phyloP scores from a whole-genome alignment of 2,888 invertebrate species.

The Stenurella melanura region DNA sequence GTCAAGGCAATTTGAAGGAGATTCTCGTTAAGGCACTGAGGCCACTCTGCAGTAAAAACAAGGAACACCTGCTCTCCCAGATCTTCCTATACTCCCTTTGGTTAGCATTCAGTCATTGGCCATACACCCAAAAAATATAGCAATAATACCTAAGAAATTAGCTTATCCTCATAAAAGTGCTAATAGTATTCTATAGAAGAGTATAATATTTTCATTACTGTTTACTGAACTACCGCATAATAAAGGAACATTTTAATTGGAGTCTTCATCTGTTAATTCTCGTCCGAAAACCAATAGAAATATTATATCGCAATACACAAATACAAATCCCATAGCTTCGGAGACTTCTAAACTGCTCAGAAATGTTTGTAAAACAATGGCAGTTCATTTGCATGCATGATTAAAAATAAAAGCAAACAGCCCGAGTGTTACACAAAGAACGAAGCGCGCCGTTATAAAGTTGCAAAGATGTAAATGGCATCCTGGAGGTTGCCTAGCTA shows the following conservation, averaged over 20 bases:
- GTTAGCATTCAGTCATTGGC: too few species aligned
- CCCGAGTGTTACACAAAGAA: conserved; percentile 44
- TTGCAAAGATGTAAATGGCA: conserved; percentile 52
- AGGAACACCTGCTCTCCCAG: too few species aligned
- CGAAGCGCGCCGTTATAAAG: conserved; percentile 44
- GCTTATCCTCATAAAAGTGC: too few species aligned
- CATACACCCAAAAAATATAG: too few species aligned
- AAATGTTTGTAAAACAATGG: neutral
- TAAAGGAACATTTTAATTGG: neutral
- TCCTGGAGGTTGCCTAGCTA: conserved; percentile 29
- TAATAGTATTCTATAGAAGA: too few species aligned
- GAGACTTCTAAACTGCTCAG: conserved; percentile 19
- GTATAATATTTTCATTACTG: too few species aligned
- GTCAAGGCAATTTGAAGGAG: too few species aligned
- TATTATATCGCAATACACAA: conserved; percentile 1
- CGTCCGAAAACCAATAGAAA: conserved; percentile 17
- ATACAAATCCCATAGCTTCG: conserved; percentile 1
- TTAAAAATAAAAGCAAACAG: conserved; percentile 43
- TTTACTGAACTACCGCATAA: neutral
- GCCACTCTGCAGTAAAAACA: too few species aligned
- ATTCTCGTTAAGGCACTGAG: too few species aligned
- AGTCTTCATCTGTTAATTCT: neutral
- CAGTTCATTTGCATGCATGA: conserved; percentile 32
- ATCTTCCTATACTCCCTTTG: too few species aligned
- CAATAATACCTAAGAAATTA: too few species aligned